Evolutionary conservation across 92 coral and sea anemone genomes (phyloP).

Genomic region (Diadumene lineata): DNA sequence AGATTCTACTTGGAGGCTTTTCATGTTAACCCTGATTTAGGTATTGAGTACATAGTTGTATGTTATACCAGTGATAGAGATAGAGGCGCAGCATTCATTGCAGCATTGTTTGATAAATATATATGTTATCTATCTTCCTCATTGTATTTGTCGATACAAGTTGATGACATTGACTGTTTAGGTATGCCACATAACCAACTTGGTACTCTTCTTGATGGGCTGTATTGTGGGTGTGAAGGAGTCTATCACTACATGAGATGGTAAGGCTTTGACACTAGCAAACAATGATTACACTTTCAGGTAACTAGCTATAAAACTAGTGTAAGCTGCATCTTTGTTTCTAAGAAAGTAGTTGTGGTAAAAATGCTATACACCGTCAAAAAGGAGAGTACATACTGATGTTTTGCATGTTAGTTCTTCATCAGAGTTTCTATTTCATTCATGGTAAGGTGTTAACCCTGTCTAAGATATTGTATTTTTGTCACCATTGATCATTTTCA

Average conservation of each 20-base stretch:
- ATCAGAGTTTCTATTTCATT: no score
- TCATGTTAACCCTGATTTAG: constrained; percentile 85
- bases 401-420: no score
- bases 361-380: no score
- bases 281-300: no score
- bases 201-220: constrained; percentile 86
- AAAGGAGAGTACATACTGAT: no score
- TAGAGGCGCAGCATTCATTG: not conserved
- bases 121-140: not conserved
- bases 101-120: not conserved
- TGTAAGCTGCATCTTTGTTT: no score
- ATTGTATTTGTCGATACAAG: not conserved
- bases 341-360: no score
- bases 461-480: no score
- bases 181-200: constrained; percentile 99
- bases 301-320: no score
- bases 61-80: not conserved
- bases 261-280: constrained; percentile 46
- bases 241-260: constrained; percentile 97
- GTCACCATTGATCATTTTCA: not conserved
- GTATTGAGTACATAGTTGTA: constrained; percentile 60
- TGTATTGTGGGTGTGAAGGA: constrained; percentile 85
- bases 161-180: constrained; percentile 6
- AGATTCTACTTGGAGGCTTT: constrained; percentile 94
- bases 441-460: no score